Base-by-base conservation (phyloP, 2,113 vertebrate species). In the Oryzias javanicus region DNA sequence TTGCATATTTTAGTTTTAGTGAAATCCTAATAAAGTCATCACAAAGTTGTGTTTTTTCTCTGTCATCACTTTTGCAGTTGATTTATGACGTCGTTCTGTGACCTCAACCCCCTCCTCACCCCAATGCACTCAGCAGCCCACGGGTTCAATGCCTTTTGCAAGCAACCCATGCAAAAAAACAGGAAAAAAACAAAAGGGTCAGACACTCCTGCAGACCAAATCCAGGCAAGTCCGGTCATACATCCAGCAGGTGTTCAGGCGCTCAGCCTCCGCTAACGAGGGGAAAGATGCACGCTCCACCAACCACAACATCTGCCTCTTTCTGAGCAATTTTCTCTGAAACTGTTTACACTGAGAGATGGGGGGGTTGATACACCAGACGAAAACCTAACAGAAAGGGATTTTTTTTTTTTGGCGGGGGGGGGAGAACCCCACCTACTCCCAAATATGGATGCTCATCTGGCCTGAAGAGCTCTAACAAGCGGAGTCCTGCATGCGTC, bases 231-330 rank as follows among this genome's bases (percentile, higher is more conserved):
- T 66, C 50, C 19, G 41, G 57, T 76, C 63, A 76, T 76, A 68
- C 80, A 85, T 81, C 54, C 82, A 86, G 79, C 86, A 91, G 88
- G 86, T 90, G 85, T 16, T 35, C 35, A 27, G 25, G 59, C n/a
- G n/a, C n/a, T 56, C 7, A 60, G 55, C 79, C 75, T 49, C 40
- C 8, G 54, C 82, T 86, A 87, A 90, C 81, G 67, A 86, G 85
- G 80, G 82, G 69, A 35, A 78, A 88, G 78, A 67, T 46, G 64
- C 80, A 88, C 53, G 76, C 80, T 56, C 82, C 60, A 29, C 62
- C 75, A 85, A 79, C 61, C 81, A 60, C 80, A 84, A 79, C 90
- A 90, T 89, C 91, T 91, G 89, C 72, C 67, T 60, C 48, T 77
- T 46, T 47, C 48, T 47, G 50, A 45, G 20, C 20, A 42, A 6